A percentile compares a stretch with the other conserved stretches of the same genome.
phyloP scores from a whole-genome alignment of 2,797 vertebrate genomes.

The Crenichthys baileyi region DNA sequence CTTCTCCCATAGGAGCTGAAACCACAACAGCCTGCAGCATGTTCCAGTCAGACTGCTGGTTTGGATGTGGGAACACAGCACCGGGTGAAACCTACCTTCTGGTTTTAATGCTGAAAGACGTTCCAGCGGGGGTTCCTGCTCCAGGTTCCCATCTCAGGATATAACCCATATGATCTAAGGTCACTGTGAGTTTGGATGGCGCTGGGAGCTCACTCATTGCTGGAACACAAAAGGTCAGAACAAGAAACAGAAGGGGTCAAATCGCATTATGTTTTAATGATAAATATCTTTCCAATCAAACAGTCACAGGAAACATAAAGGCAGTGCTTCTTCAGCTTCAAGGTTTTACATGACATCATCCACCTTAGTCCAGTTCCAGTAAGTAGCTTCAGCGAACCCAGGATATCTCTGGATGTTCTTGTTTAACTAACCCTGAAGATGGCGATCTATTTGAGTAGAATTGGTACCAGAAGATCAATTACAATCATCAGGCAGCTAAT shows the following conservation, averaged over 20 bases:
- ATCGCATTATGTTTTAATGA: background rate
- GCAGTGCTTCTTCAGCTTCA: background rate
- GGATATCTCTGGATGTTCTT: no score
- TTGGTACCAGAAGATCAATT: no score
- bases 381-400: no score
- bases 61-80: background rate
- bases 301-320: background rate
- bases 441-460: no score
- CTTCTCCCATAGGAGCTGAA: background rate
- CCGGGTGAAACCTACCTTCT: constrained; percentile 12
- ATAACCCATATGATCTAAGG: constrained; percentile 20
- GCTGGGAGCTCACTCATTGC: constrained; percentile 29
- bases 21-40: background rate
- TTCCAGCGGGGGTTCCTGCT: constrained; percentile 33
- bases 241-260: background rate
- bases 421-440: no score
- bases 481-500: no score
- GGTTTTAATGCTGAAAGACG: constrained; percentile 7
- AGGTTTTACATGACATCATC: background rate
- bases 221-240: constrained; percentile 40
- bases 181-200: constrained; percentile 30
- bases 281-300: background rate
- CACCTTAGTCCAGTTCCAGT: no score
- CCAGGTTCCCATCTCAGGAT: constrained; percentile 61
- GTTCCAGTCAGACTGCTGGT: background rate